Evolutionary conservation across 2,797 vertebrate genomes (phyloP).

Genomic region (Tympanoctomys barrerae): DNA sequence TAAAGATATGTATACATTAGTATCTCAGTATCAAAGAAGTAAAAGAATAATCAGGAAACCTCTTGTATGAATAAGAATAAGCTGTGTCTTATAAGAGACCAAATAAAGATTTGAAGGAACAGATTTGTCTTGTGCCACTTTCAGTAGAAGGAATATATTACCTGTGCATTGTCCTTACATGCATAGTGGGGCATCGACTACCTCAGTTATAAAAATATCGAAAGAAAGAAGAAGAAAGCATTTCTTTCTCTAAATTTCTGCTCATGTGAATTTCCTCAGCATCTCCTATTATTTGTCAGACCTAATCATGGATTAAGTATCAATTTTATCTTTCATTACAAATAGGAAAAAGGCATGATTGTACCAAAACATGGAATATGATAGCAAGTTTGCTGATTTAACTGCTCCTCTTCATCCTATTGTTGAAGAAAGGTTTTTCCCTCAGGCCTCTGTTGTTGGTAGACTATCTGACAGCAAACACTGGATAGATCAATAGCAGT

Average conservation of each 20-base stretch:
- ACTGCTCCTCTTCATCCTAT: neutral
- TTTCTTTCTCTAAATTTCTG: neutral
- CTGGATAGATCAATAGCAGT: neutral
- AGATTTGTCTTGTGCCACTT: neutral
- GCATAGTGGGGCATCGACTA: neutral
- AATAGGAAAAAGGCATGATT: neutral
- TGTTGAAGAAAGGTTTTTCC: neutral
- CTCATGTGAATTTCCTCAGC: neutral
- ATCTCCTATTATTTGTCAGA: neutral
- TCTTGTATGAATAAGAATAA: neutral
- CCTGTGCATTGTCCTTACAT: neutral
- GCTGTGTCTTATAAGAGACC: neutral
- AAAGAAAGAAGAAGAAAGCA: neutral
- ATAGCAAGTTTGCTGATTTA: neutral
- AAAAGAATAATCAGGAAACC: neutral
- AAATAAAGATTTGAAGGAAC: neutral
- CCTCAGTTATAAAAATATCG: neutral
- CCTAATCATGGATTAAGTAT: neutral
- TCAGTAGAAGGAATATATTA: neutral
- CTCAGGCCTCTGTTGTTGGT: neutral
- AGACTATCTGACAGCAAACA: neutral
- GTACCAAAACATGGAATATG: neutral
- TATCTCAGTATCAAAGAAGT: neutral
- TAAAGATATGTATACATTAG: neutral
- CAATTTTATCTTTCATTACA: neutral